phyloP scores from a whole-genome alignment of 2,113 vertebrate species.

The Rhizomys pruinosus region DNA sequence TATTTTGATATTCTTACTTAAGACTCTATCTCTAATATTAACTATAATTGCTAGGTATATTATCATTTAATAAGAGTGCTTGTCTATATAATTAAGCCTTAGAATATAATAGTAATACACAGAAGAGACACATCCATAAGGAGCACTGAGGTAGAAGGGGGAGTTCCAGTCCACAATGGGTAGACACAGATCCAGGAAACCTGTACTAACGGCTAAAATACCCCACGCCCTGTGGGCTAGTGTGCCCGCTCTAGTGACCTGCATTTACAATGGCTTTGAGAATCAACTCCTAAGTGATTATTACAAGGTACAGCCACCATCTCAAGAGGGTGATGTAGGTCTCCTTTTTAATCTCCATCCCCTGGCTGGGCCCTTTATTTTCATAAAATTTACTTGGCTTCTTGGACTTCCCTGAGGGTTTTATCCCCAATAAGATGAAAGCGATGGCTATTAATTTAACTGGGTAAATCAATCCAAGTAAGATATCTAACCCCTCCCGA shows the following conservation, averaged over 20 bases:
- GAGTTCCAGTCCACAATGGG: not conserved
- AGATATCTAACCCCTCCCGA: not conserved
- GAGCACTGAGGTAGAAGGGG: not conserved
- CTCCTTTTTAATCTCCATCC: not conserved
- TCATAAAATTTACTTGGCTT: not conserved
- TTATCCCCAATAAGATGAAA: not conserved
- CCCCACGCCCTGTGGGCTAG: rapidly evolving
- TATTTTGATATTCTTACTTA: slow-evolving; percentile 2
- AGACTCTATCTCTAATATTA: slow-evolving; percentile 21
- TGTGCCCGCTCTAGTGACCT: not conserved
- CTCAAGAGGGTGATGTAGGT: not conserved
- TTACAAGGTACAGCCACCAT: not conserved
- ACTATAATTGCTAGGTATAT: slow-evolving; percentile 35
- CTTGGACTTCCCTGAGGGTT: not conserved
- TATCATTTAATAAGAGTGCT: slow-evolving; percentile 30
- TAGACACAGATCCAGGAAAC: not conserved
- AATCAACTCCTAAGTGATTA: not conserved
- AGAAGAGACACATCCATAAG: not conserved
- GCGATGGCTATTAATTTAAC: not conserved
- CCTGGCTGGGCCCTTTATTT: not conserved
- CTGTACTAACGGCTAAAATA: not conserved
- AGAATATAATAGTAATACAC: not conserved
- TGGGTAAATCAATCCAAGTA: slow-evolving; percentile 18
- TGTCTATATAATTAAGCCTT: slow-evolving; percentile 47
- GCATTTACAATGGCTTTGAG: not conserved